Evolutionary conservation across 2,888 invertebrate genomes (phyloP).

Genomic region (Drosophila subsilvestris): DNA sequence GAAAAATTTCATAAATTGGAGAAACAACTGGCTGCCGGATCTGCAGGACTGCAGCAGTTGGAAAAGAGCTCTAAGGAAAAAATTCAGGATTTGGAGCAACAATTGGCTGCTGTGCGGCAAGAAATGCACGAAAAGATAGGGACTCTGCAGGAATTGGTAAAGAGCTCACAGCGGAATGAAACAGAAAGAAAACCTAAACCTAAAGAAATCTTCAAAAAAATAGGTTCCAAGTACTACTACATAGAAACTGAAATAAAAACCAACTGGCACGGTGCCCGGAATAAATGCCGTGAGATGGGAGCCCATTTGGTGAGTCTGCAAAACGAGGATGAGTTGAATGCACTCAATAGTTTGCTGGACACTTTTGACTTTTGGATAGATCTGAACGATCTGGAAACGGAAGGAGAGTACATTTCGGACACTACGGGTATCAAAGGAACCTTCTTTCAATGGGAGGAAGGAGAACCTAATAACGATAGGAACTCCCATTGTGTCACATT

Average conservation of each 20-base stretch:
- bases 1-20: too few species aligned
- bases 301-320: constrained; percentile 20
- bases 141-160: too few species aligned
- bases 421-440: not conserved
- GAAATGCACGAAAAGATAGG: not conserved
- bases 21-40: too few species aligned
- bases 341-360: not conserved
- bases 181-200: too few species aligned
- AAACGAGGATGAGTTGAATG: constrained; percentile 1
- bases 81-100: too few species aligned
- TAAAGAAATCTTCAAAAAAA: not conserved
- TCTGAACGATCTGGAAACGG: not conserved
- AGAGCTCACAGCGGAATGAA: too few species aligned
- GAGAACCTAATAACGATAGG: fast-evolving
- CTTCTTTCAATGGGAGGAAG: not conserved
- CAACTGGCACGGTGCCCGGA: constrained; percentile 3
- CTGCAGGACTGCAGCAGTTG: too few species aligned
- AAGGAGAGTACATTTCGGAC: not conserved
- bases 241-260: not conserved
- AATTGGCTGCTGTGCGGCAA: too few species aligned
- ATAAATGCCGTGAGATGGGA: constrained; percentile 6
- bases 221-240: constrained; percentile 19
- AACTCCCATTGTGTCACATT: not conserved
- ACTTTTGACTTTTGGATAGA: not conserved
- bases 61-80: too few species aligned